Evolutionary conservation across 2,113 vertebrate species (phyloP), one percentile per base, ranked within the genome.

Genomic region (Herpailurus yagouaroundi): DNA sequence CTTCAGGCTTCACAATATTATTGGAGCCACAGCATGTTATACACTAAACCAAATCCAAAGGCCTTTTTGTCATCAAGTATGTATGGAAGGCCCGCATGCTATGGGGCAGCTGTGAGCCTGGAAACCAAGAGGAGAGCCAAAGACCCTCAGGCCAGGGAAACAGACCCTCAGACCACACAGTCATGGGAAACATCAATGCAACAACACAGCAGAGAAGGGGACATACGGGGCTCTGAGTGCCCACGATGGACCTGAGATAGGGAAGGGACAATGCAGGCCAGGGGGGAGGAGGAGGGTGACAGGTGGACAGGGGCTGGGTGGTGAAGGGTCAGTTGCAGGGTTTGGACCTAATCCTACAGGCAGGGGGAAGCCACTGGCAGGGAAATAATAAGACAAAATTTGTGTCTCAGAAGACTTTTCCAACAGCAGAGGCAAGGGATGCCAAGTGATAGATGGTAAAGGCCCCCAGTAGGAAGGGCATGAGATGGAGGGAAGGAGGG

Each of bases 401-500:
- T 31, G 19, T 48, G 45, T 83, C 93, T 89, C 16, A 50, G 33
- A 95, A 81, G 27, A 87, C 55, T 71, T 82, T n/a, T 82, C 50
- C 50, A 82, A 50, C 4, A 60, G 29, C 29, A 55, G 60, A 82
- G 50, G 16, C 19, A 25, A 86, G n/a, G 5, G 41, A 41, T 16
- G 48, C 4, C 38, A 31, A 27, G 69, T 16, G 1, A 71, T 25
- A 45, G 14, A 33, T 0, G 13, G 27, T 10, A 8, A 89, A 50
- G 16, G 66, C 13, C 31, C 45, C 8, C n/a, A 84, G 23, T 4
- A n/a, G 64, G 25, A 4, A 4, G 29, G 33, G 12, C 73, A 57
- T 1, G 33, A 23, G 29, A 74, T 15, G 9, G 15, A 25, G n/a
- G 50, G 55, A 73, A 63, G 45, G 16, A 38, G 38, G 38, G 12